Percentiles rank a stretch among this genome's conserved stretches.
Evolutionary conservation across 2,888 invertebrate genomes (phyloP).

Genomic region (Sepioteuthis lessoniana): DNA sequence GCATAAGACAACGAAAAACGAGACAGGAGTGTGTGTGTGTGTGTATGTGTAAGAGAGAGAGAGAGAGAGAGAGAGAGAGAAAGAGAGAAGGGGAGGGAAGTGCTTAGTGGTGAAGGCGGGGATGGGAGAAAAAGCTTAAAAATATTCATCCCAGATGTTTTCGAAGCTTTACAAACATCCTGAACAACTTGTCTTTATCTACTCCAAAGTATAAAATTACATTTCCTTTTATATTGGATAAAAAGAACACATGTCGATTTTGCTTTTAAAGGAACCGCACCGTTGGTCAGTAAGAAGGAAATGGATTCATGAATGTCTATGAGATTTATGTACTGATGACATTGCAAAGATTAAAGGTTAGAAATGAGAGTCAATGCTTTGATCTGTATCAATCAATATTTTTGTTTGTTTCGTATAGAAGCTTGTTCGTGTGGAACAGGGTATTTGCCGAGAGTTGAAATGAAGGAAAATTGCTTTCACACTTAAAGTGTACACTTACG

Average conservation of each 20-base stretch:
- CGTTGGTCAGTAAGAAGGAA: background rate
- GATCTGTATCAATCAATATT: background rate
- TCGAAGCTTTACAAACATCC: constrained; percentile 25
- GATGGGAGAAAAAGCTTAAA: background rate
- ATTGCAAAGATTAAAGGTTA: constrained; percentile 33
- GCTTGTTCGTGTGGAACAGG: background rate
- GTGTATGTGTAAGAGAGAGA: too few species aligned
- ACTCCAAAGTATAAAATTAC: background rate
- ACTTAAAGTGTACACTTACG: background rate
- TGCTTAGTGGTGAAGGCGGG: too few species aligned
- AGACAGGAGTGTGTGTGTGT: too few species aligned
- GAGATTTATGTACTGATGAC: constrained; percentile 4
- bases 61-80: too few species aligned
- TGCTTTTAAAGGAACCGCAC: background rate
- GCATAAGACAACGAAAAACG: too few species aligned
- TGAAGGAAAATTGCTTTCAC: background rate
- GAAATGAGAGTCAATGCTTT: constrained; percentile 4
- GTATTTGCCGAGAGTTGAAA: background rate
- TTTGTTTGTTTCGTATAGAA: background rate
- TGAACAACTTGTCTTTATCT: constrained; percentile 4
- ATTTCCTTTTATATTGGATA: background rate
- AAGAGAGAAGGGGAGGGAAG: background rate
- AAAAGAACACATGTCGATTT: background rate
- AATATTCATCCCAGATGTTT: constrained; percentile 33
- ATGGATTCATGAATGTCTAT: constrained; percentile 4